phyloP scores from a whole-genome alignment of 2,888 invertebrate genomes.

The Metopia argyrocephala region DNA sequence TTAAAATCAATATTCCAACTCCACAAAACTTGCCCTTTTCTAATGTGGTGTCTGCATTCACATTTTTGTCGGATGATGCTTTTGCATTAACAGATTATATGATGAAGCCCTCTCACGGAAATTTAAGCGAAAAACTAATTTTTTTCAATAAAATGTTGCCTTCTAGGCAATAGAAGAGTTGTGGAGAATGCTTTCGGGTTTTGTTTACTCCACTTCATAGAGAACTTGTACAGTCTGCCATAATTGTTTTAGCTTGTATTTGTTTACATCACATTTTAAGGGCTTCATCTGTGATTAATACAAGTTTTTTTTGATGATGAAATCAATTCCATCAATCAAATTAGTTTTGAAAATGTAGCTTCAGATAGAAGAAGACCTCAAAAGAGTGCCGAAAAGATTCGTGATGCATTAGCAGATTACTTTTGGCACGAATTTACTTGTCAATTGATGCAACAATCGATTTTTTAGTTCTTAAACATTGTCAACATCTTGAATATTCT shows the following conservation, averaged over 20 bases:
- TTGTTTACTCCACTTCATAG: conserved; percentile 23
- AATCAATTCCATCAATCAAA: conserved; percentile 7
- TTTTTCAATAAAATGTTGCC: conserved; percentile 28
- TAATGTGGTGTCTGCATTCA: conserved; percentile 9
- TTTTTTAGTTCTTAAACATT: no score
- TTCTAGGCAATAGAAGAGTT: conserved; percentile 33
- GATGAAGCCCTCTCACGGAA: conserved; percentile 27
- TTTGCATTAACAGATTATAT: conserved; percentile 21
- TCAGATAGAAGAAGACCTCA: conserved; percentile 3
- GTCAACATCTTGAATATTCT: no score
- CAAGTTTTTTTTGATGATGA: not conserved
- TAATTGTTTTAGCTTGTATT: conserved; percentile 22
- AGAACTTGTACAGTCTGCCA: conserved; percentile 21
- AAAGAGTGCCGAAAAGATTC: conserved; percentile 20
- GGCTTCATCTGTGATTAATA: not conserved
- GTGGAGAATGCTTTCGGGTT: conserved; percentile 37
- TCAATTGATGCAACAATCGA: no score
- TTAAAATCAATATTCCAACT: conserved; percentile 20
- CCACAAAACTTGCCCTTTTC: conserved; percentile 20
- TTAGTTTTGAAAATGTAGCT: not conserved
- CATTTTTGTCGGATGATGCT: conserved; percentile 34
- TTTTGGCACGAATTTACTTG: not conserved
- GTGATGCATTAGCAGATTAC: not conserved
- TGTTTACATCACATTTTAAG: conserved; percentile 28
- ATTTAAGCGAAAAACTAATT: conserved; percentile 10